Evolutionary conservation across 2,113 vertebrate species (phyloP), one percentile per base, ranked within the genome.

Genomic region (Centropristis striata): DNA sequence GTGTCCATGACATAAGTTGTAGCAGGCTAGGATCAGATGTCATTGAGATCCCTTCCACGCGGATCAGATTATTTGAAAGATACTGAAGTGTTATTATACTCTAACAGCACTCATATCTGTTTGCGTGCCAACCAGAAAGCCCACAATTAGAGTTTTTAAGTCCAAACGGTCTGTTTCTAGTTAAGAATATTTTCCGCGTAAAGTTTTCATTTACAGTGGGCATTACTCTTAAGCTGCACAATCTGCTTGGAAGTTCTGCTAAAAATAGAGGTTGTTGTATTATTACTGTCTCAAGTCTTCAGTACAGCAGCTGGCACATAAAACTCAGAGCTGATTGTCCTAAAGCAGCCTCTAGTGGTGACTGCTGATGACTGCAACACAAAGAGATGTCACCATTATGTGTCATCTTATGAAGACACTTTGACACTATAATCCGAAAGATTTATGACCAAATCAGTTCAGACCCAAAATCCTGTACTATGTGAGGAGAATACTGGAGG

Each of bases 311-410:
- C 79, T 73, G 74, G 44, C 78, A 68, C 21, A 49, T 42, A 16
- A 64, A n/a, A 46, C 53, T 25, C 58, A 49, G 41, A 75, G 1
- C 2, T n/a, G 41, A 28, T 23, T 4, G 41, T 28, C 28, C 61
- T 47, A 53, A 47, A 67, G 64, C 18, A 72, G 11, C 85, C 70
- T 85, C 83, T 83, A 70, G 81, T 70, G 88, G 80, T n/a, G 32
- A 42, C 6, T n/a, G 18, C 23, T 25, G 44, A 20, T 32, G 8
- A 69, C 2, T 79, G 51, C 68, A 12, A 42, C 11, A 13, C 41
- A 77, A 15, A 18, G 15, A 51, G 1, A 44, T 25, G 15, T 16
- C 15, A 59, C 11, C 14, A 1, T 37, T 37, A 11, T 8, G 44
- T 55, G 47, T 41, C 1, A 41, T 55, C 21, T 27, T 2, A 20